These are phyloP conservation scores for Crotophaga sulcirostris DNA, from an alignment of 2,113 vertebrate species.

Conservation along the genomic window DNA sequence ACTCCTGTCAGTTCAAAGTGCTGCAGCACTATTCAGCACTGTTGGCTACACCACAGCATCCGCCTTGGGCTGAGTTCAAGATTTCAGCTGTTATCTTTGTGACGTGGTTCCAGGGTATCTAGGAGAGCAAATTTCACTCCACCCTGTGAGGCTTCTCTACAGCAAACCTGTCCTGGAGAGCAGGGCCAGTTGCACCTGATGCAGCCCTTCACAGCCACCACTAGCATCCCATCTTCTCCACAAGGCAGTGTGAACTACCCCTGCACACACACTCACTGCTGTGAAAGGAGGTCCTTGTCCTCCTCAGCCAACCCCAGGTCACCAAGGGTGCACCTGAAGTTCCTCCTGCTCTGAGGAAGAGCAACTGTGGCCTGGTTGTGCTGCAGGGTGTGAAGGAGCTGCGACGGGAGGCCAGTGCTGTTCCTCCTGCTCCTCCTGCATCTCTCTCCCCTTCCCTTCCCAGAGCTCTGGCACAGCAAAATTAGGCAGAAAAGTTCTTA, in stretches of 20 bases:
- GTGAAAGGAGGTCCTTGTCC: not conserved
- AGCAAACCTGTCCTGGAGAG: not conserved
- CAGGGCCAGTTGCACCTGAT: not conserved
- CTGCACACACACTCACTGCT: not conserved
- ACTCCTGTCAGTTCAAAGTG: not conserved
- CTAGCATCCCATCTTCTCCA: not conserved
- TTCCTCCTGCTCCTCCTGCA: not conserved
- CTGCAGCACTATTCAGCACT: not conserved
- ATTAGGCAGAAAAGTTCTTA: slow-evolving; percentile 29
- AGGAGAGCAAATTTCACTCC: not conserved
- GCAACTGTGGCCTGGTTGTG: not conserved
- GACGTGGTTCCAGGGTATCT: not conserved
- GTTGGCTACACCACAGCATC: not conserved
- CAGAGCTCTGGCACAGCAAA: slow-evolving; percentile 17
- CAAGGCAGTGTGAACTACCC: not conserved
- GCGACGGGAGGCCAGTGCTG: not conserved
- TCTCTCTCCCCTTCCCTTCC: not conserved
- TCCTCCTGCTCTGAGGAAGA: accelerated
- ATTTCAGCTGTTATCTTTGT: not conserved
- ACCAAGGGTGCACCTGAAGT: not conserved
- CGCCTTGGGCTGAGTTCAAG: not conserved
- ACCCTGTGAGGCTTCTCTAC: not conserved
- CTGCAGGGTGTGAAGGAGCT: not conserved
- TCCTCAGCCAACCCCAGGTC: not conserved
- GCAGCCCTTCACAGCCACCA: not conserved